Conservation (phyloP, 2,113 vertebrate genomes). For the Lampris incognitus region DNA sequence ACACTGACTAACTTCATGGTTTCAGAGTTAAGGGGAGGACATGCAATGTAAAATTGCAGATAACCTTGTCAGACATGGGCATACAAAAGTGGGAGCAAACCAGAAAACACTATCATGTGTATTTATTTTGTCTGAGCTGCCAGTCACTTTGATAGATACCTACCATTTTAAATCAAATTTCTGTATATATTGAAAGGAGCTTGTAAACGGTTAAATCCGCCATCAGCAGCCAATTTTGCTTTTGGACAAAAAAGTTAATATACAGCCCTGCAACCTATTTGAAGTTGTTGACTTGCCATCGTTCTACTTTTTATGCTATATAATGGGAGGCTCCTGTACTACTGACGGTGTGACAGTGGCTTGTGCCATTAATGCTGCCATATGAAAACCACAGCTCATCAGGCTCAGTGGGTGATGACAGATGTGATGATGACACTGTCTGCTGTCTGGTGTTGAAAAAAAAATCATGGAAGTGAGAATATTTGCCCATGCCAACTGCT, state of each 20-base stretch:
- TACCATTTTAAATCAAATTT: conserved; percentile 8
- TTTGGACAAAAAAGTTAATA: conserved; percentile 11
- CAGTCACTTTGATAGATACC: not conserved
- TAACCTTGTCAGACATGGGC: conserved; percentile 1
- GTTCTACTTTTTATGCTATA: conserved; percentile 19
- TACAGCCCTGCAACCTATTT: conserved; percentile 11
- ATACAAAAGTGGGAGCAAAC: too few species aligned
- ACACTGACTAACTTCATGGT: conserved; percentile 2
- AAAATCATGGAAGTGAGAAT: conserved; percentile 81
- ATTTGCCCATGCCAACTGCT: conserved; percentile 66
- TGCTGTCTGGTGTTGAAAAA: conserved; percentile 80
- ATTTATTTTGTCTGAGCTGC: not conserved
- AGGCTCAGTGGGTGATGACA: conserved; percentile 75
- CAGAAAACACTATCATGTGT: not conserved
- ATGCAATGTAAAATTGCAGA: not conserved
- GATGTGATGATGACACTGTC: conserved; percentile 78
- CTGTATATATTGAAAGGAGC: not conserved
- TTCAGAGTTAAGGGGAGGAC: not conserved
- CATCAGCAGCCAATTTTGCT: conserved; percentile 8
- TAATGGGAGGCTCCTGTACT: conserved; percentile 54
- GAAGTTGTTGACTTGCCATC: conserved; percentile 23
- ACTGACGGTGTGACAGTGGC: conserved; percentile 58
- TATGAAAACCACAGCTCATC: conserved; percentile 70
- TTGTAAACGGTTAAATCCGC: not conserved
- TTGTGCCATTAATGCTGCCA: conserved; percentile 68